Evolutionary conservation across 2,888 invertebrate species (phyloP).

Genomic region (Dromius quadrimaculatus): DNA sequence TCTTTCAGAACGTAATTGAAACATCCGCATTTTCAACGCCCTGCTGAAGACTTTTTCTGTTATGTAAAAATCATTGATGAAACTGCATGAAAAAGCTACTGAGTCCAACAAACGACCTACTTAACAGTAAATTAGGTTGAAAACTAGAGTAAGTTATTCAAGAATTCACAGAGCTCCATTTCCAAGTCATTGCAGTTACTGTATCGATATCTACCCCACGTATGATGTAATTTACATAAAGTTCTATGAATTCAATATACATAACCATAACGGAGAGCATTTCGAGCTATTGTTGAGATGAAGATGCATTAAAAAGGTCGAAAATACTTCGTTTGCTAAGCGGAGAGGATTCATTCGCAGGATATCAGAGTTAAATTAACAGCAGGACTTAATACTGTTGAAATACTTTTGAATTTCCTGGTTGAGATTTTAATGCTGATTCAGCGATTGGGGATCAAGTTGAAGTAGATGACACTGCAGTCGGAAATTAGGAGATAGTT

Average conservation of each 20-base stretch:
- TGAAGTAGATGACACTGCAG: no score
- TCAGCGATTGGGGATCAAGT: no score
- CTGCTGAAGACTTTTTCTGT: background rate
- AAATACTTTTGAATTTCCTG: slow-evolving; percentile 7
- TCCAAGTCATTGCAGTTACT: slow-evolving; percentile 6
- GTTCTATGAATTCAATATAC: slow-evolving; percentile 46
- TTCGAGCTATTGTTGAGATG: slow-evolving; percentile 32
- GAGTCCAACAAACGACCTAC: slow-evolving; percentile 10
- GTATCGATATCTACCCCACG: slow-evolving; percentile 44
- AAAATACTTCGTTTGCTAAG: slow-evolving; percentile 20
- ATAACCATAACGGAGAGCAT: slow-evolving; percentile 44
- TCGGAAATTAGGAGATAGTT: no score
- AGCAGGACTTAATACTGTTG: slow-evolving; percentile 15
- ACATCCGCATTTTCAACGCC: no score
- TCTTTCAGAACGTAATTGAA: slow-evolving; percentile 38
- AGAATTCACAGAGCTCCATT: slow-evolving; percentile 14
- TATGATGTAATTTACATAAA: slow-evolving; percentile 51
- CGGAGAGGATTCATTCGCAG: slow-evolving; percentile 22
- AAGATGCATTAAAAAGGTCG: slow-evolving; percentile 38
- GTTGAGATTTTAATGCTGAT: slow-evolving; percentile 15
- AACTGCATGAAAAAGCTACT: background rate
- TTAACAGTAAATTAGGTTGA: slow-evolving; percentile 42
- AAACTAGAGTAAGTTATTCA: slow-evolving; percentile 34
- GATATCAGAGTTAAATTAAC: slow-evolving; percentile 34
- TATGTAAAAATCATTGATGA: background rate